Conservation (phyloP, 2,113 vertebrate genomes). For the Benitochromis conjunctus region DNA sequence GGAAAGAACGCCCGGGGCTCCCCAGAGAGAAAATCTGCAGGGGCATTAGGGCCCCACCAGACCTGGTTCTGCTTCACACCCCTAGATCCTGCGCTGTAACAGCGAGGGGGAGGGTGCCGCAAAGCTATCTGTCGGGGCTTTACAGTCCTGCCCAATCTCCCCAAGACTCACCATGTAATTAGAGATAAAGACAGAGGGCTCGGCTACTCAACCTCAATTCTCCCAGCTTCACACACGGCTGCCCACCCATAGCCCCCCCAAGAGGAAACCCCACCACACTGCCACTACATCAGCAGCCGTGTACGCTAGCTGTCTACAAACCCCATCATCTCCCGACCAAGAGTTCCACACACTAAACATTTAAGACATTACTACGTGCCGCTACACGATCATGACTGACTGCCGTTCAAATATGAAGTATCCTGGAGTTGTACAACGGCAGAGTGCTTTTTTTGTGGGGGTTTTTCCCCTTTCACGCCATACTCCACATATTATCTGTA, state of each 20-base stretch:
- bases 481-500: background rate
- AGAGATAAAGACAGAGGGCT: conserved; percentile 70
- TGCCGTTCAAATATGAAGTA: background rate
- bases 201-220: conserved; percentile 64
- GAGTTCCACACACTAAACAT: conserved; percentile 16
- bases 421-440: background rate
- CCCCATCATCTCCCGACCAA: background rate
- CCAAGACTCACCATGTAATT: conserved; percentile 64
- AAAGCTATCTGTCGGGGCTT: conserved; percentile 37
- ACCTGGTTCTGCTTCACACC: conserved; percentile 58
- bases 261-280: conserved; percentile 18
- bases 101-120: background rate
- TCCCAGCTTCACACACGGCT: conserved; percentile 54
- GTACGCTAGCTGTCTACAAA: background rate
- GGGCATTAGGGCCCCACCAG: conserved; percentile 59
- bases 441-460: background rate
- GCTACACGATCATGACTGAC: conserved; percentile 19
- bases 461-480: background rate
- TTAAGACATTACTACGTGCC: background rate
- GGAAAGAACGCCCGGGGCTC: conserved; percentile 16
- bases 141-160: conserved; percentile 61
- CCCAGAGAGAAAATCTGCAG: conserved; percentile 49
- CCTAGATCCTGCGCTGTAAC: conserved; percentile 29
- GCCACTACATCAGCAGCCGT: conserved; percentile 6
- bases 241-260: conserved; percentile 47